Evolutionary conservation across 2,113 vertebrate species (phyloP), one percentile per base, ranked within the genome.

Genomic region (Phyllostomus hastatus): DNA sequence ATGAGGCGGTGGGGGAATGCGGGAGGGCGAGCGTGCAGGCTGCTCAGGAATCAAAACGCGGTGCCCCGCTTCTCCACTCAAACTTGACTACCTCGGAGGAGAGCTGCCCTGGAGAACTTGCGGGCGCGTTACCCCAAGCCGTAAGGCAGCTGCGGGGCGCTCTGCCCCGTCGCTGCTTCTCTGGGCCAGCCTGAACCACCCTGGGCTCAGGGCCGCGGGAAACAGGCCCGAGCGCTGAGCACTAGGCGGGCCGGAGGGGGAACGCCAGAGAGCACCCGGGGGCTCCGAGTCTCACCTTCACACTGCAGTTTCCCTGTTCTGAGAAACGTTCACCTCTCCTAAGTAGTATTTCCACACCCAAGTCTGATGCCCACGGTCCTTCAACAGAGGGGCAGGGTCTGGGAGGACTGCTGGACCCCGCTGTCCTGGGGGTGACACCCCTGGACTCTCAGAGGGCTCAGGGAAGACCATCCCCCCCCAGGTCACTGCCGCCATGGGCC

Each of bases 31-130:
- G 16, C 64, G 72, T 67, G 64, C 57, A 64, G 48, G 88, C 19
- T 16, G 88, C 85, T 94, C 90, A 91, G 90, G 59, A 96, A 96
- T 88, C 85, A 88, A 95, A 96, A 94, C 93, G 95, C 0, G 19
- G n/a, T 26, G 26, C 76, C 87, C 33, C 73, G 64, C 61, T 96
- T 95, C 84, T 88, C 70, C 70, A 85, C 16, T 84, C 70, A 92
- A 92, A 88, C 75, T 59, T 82, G 94, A 95, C 69, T 89, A 73
- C 31, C 87, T 91, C 83, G 69, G 57, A 88, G 43, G 75, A 93
- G 95, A 96, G 87, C 1, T 95, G n/a, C 52, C 69, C 54, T 43
- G 31, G 28, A 95, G 66, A 86, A 87, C 54, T 67, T 87, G 91
- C 5, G 19, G 17, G 52, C n/a, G 69, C 83, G 88, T 80, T 89